Conservation (phyloP, 2,888 invertebrate genomes). For the Drosophila melanosoma region DNA sequence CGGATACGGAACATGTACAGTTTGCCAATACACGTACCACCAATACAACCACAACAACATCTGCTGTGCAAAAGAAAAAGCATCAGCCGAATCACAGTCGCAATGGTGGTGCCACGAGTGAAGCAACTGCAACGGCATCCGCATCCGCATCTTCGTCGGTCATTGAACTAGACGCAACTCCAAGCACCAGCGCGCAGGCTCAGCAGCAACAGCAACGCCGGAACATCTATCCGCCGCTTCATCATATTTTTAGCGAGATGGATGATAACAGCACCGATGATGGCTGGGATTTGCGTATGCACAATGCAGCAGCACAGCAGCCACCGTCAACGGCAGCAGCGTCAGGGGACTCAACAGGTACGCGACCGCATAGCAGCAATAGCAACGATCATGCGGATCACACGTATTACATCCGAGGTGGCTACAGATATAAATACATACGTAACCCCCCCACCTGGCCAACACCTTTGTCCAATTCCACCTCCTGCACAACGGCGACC, state of each 20-base stretch:
- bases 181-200: conserved; percentile 77
- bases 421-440: conserved; percentile 14
- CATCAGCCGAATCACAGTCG: conserved; percentile 48
- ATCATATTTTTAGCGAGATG: conserved; percentile 1
- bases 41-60: conserved; percentile 82
- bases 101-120: conserved; percentile 11
- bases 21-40: conserved; percentile 81
- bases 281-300: conserved; percentile 71
- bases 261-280: conserved; percentile 71
- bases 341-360: conserved; percentile 4
- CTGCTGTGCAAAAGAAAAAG: conserved; percentile 70
- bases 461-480: conserved; percentile 34
- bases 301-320: conserved; percentile 30
- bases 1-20: conserved; percentile 81
- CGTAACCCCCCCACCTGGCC: not conserved
- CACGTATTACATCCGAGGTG: conserved; percentile 66
- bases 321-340: conserved; percentile 4
- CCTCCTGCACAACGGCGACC: conserved; percentile 68
- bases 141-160: conserved; percentile 46
- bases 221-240: conserved; percentile 8
- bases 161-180: conserved; percentile 67
- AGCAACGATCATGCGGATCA: conserved; percentile 55
- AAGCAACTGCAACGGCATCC: conserved; percentile 33
- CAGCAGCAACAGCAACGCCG: conserved; percentile 42
- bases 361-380: conserved; percentile 26